Conservation (phyloP, 1,140 invertebrate species). For the Sycobia sp. region DNA sequence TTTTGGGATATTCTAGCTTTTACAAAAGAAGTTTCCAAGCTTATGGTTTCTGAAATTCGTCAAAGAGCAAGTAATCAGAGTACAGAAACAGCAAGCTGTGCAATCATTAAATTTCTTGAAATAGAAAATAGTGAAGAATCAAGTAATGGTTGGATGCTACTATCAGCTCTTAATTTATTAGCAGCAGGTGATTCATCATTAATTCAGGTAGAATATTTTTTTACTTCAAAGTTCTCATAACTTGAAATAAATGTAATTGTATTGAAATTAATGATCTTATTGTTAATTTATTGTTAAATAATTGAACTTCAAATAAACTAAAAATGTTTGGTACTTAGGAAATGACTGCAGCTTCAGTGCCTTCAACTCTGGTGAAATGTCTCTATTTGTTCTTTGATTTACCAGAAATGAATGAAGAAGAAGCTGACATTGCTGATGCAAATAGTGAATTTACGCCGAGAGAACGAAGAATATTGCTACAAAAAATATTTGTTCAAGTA, state of each 20-base stretch:
- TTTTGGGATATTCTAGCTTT: conserved; percentile 93
- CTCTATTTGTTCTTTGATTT: conserved; percentile 98
- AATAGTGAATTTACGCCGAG: conserved; percentile 87
- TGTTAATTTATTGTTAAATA: no score
- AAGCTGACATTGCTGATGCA: conserved; percentile 73
- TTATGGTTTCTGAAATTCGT: conserved; percentile 95
- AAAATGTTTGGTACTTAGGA: conserved; percentile 65
- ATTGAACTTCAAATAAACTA: not conserved
- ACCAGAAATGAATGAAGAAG: conserved; percentile 84
- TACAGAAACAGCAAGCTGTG: conserved; percentile 92
- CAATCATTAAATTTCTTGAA: conserved; percentile 94
- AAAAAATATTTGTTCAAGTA: conserved; percentile 96
- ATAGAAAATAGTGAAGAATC: conserved; percentile 90
- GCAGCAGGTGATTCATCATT: conserved; percentile 81
- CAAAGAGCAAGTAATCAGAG: conserved; percentile 93
- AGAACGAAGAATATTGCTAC: conserved; percentile 88
- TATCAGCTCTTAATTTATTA: conserved; percentile 89
- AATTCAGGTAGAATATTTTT: conserved; percentile 64
- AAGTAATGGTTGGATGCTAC: conserved; percentile 95
- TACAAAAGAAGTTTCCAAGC: conserved; percentile 89
- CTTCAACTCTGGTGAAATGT: conserved; percentile 98
- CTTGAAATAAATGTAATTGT: not conserved
- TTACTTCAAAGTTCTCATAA: not conserved
- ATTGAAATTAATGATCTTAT: not conserved
- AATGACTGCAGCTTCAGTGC: conserved; percentile 93